These are phyloP conservation scores for Sternarchorhynchus goeldii DNA, from an alignment of 2,797 vertebrate species.

Conservation along the genomic window DNA sequence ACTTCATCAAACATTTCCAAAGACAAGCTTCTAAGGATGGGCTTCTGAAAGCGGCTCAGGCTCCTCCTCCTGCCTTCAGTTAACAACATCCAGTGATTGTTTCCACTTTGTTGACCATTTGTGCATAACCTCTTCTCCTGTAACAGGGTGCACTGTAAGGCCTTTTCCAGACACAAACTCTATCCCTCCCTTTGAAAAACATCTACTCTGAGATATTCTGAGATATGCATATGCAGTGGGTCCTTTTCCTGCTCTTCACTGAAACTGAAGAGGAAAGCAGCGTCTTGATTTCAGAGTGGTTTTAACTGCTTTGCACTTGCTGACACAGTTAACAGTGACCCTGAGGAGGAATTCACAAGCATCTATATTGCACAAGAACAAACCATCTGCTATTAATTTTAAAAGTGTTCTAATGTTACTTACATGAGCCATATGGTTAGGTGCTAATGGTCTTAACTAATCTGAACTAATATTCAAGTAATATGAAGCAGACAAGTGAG, in stretches of 20 bases:
- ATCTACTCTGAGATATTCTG: slow-evolving; percentile 6
- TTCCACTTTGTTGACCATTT: neutral
- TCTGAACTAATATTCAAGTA: neutral
- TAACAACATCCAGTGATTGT: too few species aligned
- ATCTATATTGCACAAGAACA: slow-evolving; percentile 20
- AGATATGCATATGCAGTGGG: neutral
- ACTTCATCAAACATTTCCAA: too few species aligned
- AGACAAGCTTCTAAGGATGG: too few species aligned
- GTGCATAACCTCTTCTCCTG: neutral
- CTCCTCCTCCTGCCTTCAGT: too few species aligned
- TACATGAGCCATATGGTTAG: neutral
- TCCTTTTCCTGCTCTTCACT: slow-evolving; percentile 18
- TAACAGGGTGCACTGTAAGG: neutral
- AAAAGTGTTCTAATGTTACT: neutral
- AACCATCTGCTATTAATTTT: slow-evolving; percentile 28
- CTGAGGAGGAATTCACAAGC: slow-evolving; percentile 17
- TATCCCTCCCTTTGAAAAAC: neutral
- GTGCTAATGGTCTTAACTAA: neutral
- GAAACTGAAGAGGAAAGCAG: neutral
- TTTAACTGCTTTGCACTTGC: slow-evolving; percentile 6
- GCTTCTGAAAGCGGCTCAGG: too few species aligned
- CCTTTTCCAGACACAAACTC: neutral
- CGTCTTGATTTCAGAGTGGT: slow-evolving; percentile 16
- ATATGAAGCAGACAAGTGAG: neutral
- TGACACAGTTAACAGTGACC: slow-evolving; percentile 15